Evolutionary conservation across 2,888 invertebrate species (phyloP).

Genomic region (Parelbella ahira): DNA sequence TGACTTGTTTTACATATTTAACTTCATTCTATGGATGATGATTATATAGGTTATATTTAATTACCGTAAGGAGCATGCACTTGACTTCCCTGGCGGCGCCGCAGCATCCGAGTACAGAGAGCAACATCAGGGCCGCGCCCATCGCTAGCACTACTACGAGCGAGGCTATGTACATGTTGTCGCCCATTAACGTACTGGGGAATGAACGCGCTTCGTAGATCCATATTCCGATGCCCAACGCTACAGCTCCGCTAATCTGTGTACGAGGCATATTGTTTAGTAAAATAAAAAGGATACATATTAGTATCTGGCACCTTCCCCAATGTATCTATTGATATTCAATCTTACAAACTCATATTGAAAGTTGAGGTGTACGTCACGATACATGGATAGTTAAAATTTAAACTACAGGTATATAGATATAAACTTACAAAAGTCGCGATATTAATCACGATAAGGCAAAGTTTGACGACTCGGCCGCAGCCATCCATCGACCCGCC

Average conservation of each 20-base stretch:
- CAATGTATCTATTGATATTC: too few species aligned
- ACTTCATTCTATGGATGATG: too few species aligned
- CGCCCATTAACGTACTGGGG: slow-evolving; percentile 91
- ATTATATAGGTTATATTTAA: too few species aligned
- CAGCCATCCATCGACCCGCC: slow-evolving; percentile 93
- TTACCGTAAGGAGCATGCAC: slow-evolving; percentile 94
- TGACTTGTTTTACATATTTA: too few species aligned
- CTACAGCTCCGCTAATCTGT: slow-evolving; percentile 89
- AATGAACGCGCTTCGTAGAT: slow-evolving; percentile 91
- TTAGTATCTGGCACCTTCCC: too few species aligned
- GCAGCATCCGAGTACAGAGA: slow-evolving; percentile 94
- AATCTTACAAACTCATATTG: too few species aligned
- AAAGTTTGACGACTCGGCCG: slow-evolving; percentile 92
- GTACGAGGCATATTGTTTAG: too few species aligned
- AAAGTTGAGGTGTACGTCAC: too few species aligned
- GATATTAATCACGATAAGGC: slow-evolving; percentile 90
- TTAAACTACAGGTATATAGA: too few species aligned
- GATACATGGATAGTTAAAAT: too few species aligned
- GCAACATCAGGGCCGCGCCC: slow-evolving; percentile 88
- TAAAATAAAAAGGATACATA: too few species aligned
- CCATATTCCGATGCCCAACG: slow-evolving; percentile 91
- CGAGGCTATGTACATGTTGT: slow-evolving; percentile 92
- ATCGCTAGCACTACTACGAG: slow-evolving; percentile 91
- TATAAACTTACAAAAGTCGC: slow-evolving; percentile 91
- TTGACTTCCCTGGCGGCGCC: slow-evolving; percentile 97